Percentiles rank a stretch among this genome's conserved stretches.
These are phyloP conservation scores for Papilio protenor DNA, from an alignment of 2,888 invertebrate species.

Conservation along the genomic window DNA sequence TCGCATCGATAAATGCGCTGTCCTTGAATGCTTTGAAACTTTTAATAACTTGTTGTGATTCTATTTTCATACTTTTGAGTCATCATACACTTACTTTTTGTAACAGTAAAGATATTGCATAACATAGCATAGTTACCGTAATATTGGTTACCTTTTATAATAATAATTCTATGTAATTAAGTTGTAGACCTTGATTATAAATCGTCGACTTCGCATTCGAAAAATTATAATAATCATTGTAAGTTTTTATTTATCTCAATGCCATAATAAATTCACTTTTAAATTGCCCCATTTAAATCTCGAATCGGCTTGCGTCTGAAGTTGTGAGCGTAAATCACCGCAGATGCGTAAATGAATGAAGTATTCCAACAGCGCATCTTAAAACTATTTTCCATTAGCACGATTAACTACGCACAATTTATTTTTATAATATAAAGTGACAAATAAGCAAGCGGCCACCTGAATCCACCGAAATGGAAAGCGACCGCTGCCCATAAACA, in stretches of 20 bases:
- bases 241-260: slow-evolving; percentile 22
- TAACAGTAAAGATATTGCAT: no score
- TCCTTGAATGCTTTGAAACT: background rate
- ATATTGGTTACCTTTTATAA: background rate
- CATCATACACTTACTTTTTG: no score
- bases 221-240: background rate
- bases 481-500: no score
- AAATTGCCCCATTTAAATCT: slow-evolving; percentile 34
- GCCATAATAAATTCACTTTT: slow-evolving; percentile 36
- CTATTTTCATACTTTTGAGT: background rate
- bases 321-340: slow-evolving; percentile 19
- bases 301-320: slow-evolving; percentile 26
- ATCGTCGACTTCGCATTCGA: background rate
- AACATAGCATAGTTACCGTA: background rate
- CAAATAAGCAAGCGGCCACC: no score
- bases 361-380: slow-evolving; percentile 27
- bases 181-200: background rate
- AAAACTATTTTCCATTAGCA: background rate
- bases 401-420: background rate
- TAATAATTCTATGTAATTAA: background rate
- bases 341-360: slow-evolving; percentile 31
- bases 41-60: background rate
- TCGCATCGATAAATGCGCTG: slow-evolving; percentile 22
- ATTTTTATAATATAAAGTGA: no score
- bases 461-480: no score